A percentile compares a stretch with the other conserved stretches of the same genome.
Evolutionary conservation across 2,113 vertebrate genomes (phyloP).

Genomic region (Entomyzon cyanotis): DNA sequence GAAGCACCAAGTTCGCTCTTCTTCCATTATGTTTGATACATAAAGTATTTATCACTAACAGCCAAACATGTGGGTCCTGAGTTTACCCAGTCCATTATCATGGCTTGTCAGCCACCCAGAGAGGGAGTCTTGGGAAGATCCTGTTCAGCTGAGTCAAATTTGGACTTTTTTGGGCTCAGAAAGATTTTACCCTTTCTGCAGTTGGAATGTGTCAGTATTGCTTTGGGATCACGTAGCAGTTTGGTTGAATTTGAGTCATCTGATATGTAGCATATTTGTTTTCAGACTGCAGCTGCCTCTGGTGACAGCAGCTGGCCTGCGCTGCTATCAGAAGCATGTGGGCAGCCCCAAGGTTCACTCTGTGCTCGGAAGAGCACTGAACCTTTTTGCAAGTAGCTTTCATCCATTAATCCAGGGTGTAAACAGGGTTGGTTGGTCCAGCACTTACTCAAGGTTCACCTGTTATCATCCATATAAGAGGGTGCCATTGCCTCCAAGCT

Average conservation of each 20-base stretch:
- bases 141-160: neutral
- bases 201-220: neutral
- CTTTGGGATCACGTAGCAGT: neutral
- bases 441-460: neutral
- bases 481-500: neutral
- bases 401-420: neutral
- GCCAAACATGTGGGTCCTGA: neutral
- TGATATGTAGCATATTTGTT: neutral
- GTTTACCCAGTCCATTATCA: neutral
- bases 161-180: neutral
- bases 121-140: neutral
- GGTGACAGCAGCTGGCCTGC: neutral
- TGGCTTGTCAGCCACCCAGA: neutral
- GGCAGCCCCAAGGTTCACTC: neutral
- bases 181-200: neutral
- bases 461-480: too few species aligned
- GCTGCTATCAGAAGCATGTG: neutral
- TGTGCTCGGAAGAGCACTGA: neutral
- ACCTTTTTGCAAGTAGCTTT: neutral
- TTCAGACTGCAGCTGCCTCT: neutral
- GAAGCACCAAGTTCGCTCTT: neutral
- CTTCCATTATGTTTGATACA: neutral
- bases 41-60: neutral
- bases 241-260: neutral
- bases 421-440: neutral